phyloP scores from a whole-genome alignment of 2,797 vertebrate genomes.

The Thalassophryne amazonica region DNA sequence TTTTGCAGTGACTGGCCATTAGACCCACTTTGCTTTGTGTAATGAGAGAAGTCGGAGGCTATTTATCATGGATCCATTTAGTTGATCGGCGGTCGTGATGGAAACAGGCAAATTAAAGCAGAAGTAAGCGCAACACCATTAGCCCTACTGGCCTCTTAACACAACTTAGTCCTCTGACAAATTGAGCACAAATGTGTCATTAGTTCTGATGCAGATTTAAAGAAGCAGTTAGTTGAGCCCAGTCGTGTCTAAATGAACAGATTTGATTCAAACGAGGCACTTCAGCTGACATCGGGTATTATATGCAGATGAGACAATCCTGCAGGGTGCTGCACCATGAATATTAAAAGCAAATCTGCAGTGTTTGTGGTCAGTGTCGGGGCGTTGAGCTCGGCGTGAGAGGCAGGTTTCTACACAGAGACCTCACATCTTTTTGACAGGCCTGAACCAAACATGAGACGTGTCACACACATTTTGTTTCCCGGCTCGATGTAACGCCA shows the following conservation, averaged over 20 bases:
- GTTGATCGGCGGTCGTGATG: slow-evolving; percentile 48
- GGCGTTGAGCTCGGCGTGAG: background rate
- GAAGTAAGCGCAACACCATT: slow-evolving; percentile 56
- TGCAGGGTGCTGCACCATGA: slow-evolving; percentile 1
- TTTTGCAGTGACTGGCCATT: background rate
- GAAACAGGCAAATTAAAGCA: slow-evolving; percentile 57
- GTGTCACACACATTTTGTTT: slow-evolving; percentile 12
- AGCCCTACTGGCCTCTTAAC: slow-evolving; percentile 46
- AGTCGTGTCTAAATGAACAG: slow-evolving; percentile 13
- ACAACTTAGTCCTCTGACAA: slow-evolving; percentile 29
- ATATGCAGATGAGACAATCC: background rate
- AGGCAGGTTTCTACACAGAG: slow-evolving; percentile 34
- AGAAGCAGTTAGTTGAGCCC: slow-evolving; percentile 33
- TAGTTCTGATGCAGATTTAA: slow-evolving; percentile 33
- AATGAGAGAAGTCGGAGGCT: slow-evolving; percentile 24
- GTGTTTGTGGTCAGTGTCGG: slow-evolving; percentile 13
- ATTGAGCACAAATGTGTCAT: slow-evolving; percentile 50
- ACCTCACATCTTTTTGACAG: slow-evolving; percentile 33
- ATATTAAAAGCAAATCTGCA: slow-evolving; percentile 3
- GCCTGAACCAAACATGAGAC: slow-evolving; percentile 30
- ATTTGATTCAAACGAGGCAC: slow-evolving; percentile 16
- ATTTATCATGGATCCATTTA: slow-evolving; percentile 45
- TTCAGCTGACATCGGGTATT: slow-evolving; percentile 17
- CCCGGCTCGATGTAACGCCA: slow-evolving; percentile 29
- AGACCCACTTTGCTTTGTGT: slow-evolving; percentile 20